Evolutionary conservation across 2,113 vertebrate species (phyloP).

Genomic region (Helogale parvula): DNA sequence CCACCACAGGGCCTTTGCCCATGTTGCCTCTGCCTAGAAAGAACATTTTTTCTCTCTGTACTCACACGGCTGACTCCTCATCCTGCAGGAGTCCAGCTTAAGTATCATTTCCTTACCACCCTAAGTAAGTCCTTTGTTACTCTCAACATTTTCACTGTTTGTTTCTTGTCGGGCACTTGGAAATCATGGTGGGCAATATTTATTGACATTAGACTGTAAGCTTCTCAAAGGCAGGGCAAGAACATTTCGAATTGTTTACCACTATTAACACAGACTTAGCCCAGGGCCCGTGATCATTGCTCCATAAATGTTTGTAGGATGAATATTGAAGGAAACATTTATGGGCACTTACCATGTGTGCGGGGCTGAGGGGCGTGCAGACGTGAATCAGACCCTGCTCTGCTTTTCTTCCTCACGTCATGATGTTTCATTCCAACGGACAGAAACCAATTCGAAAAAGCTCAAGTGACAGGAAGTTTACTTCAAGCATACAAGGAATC

Average conservation of each 20-base stretch:
- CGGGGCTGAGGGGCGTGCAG: neutral
- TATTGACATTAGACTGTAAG: neutral
- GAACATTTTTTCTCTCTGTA: neutral
- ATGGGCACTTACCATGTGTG: neutral
- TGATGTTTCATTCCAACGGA: conserved; percentile 18
- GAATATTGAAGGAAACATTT: conserved; percentile 1
- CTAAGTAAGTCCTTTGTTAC: neutral
- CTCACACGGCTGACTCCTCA: neutral
- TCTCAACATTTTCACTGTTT: neutral
- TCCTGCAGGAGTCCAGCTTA: neutral
- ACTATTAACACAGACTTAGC: neutral
- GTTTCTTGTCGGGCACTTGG: neutral
- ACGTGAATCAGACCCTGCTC: neutral
- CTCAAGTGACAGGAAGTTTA: neutral
- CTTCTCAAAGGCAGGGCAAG: neutral
- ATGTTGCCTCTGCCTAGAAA: neutral
- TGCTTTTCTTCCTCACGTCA: conserved; percentile 38
- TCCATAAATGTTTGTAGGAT: conserved; percentile 37
- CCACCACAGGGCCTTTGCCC: neutral
- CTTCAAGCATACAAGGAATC: neutral
- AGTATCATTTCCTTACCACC: neutral
- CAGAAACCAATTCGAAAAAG: neutral
- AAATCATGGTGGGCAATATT: neutral
- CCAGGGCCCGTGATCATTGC: neutral
- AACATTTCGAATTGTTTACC: neutral